Evolutionary conservation across 2,113 vertebrate genomes (phyloP), one percentile per base, ranked within the genome.

Genomic region (Apteryx owenii): DNA sequence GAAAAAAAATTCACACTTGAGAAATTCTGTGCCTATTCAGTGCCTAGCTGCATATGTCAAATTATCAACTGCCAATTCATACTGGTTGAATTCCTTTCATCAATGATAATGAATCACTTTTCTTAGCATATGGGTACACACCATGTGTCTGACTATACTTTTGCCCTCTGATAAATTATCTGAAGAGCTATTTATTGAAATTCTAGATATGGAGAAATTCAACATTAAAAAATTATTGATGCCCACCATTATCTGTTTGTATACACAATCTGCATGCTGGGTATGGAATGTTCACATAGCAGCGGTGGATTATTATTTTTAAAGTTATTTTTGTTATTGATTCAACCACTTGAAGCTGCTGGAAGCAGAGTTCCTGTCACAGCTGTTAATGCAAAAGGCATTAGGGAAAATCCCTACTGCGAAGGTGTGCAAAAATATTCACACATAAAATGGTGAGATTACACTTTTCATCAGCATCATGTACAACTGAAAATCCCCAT

Each of bases 181-280:
- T 48, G 65, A 96, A 93, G 88, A 92, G 90, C 73, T 96, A 90
- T 97, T 95, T 86, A 96, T 89, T 90, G 78, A 93, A 95, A 95
- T 97, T 95, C 97, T 51, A 94, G 81, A 60, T 81, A 77, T 28
- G 71, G 93, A 88, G 70, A 79, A 92, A 96, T 81, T 78, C 75
- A 89, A 79, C 88, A 90, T 69, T 62, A 73, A 72, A 56, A 81
- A 69, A 89, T 93, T 94, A 95, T 78, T 90, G 95, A 83, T 93
- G 94, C 87, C 86, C 79, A 70, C 83, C 86, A 87, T 83, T 97
- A 85, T 93, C 50, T 96, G 95, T 97, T 96, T 96, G 96, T 91
- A 96, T 53, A 93, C 87, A 95, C 58, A 89, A 56, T 77, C 20
- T 0, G 89, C 82, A 92, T 89, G 72, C 92, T 83, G 53, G 76